Evolutionary conservation across 2,888 invertebrate genomes (phyloP), one percentile per base, ranked within the genome.

Genomic region (Panzeria rudis): DNA sequence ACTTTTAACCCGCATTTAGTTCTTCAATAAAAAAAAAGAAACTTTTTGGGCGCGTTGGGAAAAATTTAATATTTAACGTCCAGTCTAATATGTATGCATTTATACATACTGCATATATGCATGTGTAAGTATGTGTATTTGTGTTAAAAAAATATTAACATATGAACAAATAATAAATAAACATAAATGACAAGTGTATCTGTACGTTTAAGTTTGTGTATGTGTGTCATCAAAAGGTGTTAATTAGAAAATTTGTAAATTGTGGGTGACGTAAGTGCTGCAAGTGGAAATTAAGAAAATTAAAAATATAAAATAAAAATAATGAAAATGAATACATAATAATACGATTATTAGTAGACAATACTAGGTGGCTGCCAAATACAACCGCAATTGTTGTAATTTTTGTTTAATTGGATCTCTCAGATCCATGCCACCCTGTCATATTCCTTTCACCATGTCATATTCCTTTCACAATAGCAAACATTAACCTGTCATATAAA

Each of bases 201-300:
- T 29, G 23, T 47, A 47, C 2, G 35, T 50, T 25, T 17, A 15
- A n/a, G 8, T 69, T 15, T 32, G 35, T 50, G 17, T 20, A 8
- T 59, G 44, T 38, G 41, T 29, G 61, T 8, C 38, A 80, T 50
- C 47, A 59, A 59, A 66, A 80, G 80, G 73, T 80, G 66, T 73
- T 72, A 66, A 73, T 71, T 80, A 25, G 64, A 72, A 56, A 66
- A 66, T 62, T 69, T 80, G 23, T 44, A 38, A 32, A 73, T 66
- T 66, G 80, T 59, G 66, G 73, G 80, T 59, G 80, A 47, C n/a
- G 29, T 7, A 73, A 80, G 25, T 38, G 69, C 61, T 13, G 72
- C 54, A 66, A 79, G 54, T 54, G 32, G 3, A 9, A 79, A 44
- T 23, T 23, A 54, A 13, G 32, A 64, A 71, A 54, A 41, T 25